phyloP scores from a whole-genome alignment of 2,888 invertebrate genomes.

The Automeris io region DNA sequence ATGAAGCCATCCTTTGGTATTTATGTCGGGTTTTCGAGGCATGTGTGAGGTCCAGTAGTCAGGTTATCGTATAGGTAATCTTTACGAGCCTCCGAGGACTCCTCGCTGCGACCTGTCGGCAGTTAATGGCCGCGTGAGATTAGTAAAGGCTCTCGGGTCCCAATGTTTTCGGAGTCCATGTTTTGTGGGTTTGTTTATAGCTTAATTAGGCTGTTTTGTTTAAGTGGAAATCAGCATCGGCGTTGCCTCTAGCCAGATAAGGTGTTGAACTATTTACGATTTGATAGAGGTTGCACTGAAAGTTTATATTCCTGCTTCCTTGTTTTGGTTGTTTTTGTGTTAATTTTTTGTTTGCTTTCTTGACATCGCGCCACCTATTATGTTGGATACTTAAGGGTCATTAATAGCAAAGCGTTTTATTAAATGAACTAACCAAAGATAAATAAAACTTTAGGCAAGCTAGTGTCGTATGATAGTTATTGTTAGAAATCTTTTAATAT shows the following conservation, averaged over 20 bases:
- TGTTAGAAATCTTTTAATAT: too few relatives aligned
- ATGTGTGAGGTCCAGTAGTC: conserved; percentile 75
- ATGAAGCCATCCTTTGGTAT: conserved; percentile 68
- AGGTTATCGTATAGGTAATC: conserved; percentile 72
- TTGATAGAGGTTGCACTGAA: conserved; percentile 42
- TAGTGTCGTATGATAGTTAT: too few relatives aligned
- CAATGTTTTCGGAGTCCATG: conserved; percentile 64
- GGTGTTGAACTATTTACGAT: conserved; percentile 74
- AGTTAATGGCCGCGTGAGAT: conserved; percentile 69
- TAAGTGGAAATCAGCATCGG: conserved; percentile 58
- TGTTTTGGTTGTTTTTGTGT: conserved; percentile 50
- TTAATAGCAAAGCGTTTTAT: too few relatives aligned
- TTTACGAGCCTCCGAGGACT: conserved; percentile 68
- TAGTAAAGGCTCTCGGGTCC: conserved; percentile 46
- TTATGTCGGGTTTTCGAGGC: conserved; percentile 57
- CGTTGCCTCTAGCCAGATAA: conserved; percentile 65
- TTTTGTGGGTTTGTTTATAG: conserved; percentile 74
- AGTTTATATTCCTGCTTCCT: conserved; percentile 36
- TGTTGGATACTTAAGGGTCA: conserved; percentile 4
- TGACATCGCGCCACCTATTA: not conserved
- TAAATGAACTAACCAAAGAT: too few relatives aligned
- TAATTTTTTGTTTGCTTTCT: conserved; percentile 6
- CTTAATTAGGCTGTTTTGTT: conserved; percentile 76
- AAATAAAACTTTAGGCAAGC: too few relatives aligned
- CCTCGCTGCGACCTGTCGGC: conserved; percentile 69